These are phyloP conservation scores for Oryctes rhinoceros DNA, from an alignment of 1,140 invertebrate genomes.

Conservation along the genomic window DNA sequence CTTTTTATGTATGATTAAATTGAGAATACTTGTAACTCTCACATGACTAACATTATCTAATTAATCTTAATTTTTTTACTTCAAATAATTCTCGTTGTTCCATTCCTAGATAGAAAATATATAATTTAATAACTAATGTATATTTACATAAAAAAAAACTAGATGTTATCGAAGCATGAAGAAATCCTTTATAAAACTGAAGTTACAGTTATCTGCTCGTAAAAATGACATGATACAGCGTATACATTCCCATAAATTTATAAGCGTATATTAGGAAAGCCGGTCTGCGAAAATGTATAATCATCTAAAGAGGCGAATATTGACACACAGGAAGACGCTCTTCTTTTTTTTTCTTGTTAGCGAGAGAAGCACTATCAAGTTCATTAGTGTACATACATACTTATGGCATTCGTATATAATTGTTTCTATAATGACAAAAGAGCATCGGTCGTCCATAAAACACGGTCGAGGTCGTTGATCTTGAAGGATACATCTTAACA, in stretches of 20 bases:
- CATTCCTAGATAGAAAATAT: no score
- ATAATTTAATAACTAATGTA: no score
- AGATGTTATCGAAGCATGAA: constrained; percentile 14
- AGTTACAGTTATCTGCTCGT: neutral
- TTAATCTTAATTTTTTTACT: no score
- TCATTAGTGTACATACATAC: constrained; percentile 17
- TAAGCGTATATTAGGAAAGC: neutral
- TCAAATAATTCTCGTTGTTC: no score
- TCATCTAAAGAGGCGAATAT: neutral
- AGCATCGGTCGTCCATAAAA: constrained; percentile 13
- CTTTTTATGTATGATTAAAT: no score
- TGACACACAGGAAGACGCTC: neutral
- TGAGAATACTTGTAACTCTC: no score
- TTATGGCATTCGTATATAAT: constrained; percentile 1
- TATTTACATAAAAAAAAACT: neutral
- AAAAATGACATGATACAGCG: neutral
- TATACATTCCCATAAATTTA: neutral
- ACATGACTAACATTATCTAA: no score
- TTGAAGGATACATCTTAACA: neutral
- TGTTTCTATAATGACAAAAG: constrained; percentile 7
- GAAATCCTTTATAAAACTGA: neutral
- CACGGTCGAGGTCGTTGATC: constrained; percentile 10
- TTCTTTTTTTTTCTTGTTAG: neutral
- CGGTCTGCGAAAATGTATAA: neutral
- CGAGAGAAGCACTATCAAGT: neutral